Percentiles rank a stretch among this genome's conserved stretches.
Conservation (phyloP, 2,113 vertebrate genomes). For the Jaculus jaculus region DNA sequence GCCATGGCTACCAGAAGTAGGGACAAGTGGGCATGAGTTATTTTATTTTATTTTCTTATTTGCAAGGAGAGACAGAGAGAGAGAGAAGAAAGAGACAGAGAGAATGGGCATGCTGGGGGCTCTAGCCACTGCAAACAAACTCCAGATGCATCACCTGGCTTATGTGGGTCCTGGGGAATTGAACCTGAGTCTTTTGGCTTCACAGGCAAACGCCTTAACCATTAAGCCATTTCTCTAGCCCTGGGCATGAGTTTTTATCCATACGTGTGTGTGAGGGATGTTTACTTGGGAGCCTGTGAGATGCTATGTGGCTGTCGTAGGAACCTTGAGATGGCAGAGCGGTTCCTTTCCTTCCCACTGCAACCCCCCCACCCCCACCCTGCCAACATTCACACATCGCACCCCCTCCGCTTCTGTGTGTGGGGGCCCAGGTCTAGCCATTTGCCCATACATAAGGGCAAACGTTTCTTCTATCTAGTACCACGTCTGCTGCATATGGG, state of each 20-base stretch:
- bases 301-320: neutral
- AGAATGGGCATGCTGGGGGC: too few relatives aligned
- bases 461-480: neutral
- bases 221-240: too few relatives aligned
- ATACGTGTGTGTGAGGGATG: neutral
- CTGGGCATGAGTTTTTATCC: neutral
- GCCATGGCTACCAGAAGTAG: neutral
- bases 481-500: neutral
- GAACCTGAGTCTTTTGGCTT: too few relatives aligned
- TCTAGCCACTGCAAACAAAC: too few relatives aligned
- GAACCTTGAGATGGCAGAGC: neutral
- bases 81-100: too few relatives aligned
- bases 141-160: too few relatives aligned
- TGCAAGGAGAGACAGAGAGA: too few relatives aligned
- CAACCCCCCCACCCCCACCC: neutral
- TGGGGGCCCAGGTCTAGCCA: neutral
- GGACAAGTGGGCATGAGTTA: neutral
- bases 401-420: neutral
- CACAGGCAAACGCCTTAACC: too few relatives aligned
- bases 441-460: neutral
- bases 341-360: neutral
- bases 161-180: too few relatives aligned
- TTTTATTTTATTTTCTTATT: neutral
- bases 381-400: neutral
- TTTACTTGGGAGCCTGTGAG: neutral